Base-by-base conservation (phyloP, 2,113 vertebrate genomes). In the Passer montanus region DNA sequence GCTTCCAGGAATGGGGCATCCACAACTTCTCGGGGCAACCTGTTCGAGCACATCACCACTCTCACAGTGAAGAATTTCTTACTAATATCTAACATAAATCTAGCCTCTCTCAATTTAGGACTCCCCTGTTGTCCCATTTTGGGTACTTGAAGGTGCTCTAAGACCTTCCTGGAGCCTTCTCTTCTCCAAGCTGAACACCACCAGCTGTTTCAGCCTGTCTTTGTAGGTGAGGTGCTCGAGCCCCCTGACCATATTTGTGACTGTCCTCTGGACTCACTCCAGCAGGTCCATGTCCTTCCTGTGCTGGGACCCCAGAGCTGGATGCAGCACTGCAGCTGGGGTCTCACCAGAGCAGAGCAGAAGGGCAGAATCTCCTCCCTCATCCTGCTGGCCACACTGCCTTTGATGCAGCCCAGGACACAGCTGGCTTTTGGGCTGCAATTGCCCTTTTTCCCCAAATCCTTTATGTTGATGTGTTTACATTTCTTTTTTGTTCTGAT, bases 1-100 rank as follows among this genome's bases (percentile, higher is more conserved):
- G 15, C 14, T 31, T 76, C 33, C 41, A 43, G 47, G 47, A 14
- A 13, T 35, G n/a, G 6, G 9, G 4, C n/a, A 60, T 26, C n/a
- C n/a, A 41, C 30, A 62, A 2, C n/a, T 22, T 47, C 39, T 31
- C 16, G 26, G 28, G 14, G 9, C 24, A 35, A 11, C 26, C 5
- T 41, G 30, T 47, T 1, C 5, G 16, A 47, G 4, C 0, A 0
- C 6, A 30, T 68, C 39, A 47, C 13, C 30, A 35, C 21, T 13
- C n/a, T 35, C 70, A 27, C 8, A 31, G 17, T 26, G 47, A 76
- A 35, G 20, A 41, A 55, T 55, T 55, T 69, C 18, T 3, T 31
- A 26, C 21, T 55, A 31, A 7, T 26, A 41, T 31, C 21, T 23
- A 27, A 62, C 10, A 47, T 19, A 76, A 60, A 69, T 55, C 8